A percentile compares a stretch with the other conserved stretches of the same genome.
phyloP scores from a whole-genome alignment of 1,140 invertebrate genomes.

The Drosophila melanogaster region Release_6_plus_ISO1_MT NT_033777.3:8248501-8249000 shows the following conservation, averaged over 20 bases:
- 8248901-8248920: background rate
- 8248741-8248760: slow-evolving; percentile 1
- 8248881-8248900: background rate
- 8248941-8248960: slow-evolving; percentile 7
- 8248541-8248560: slow-evolving; percentile 14
- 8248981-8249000: slow-evolving; percentile 25
- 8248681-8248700: rapidly evolving
- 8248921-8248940: slow-evolving; percentile 23
- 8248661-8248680: rapidly evolving
- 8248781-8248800: slow-evolving; percentile 37
- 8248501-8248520: background rate
- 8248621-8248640: slow-evolving; percentile 15
- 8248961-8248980: slow-evolving; percentile 24
- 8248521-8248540: background rate
- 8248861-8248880: slow-evolving; percentile 1
- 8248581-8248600: slow-evolving; percentile 24
- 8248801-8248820: slow-evolving; percentile 15
- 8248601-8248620: slow-evolving; percentile 21
- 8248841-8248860: background rate
- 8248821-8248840: slow-evolving; percentile 32
- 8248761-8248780: slow-evolving; percentile 36
- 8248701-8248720: slow-evolving; percentile 6
- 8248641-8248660: slow-evolving; percentile 22
- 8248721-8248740: slow-evolving; percentile 1
- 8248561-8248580: slow-evolving; percentile 12